Evolutionary conservation across 2,797 vertebrate species (phyloP).

Genomic region (Peromyscus attwateri): DNA sequence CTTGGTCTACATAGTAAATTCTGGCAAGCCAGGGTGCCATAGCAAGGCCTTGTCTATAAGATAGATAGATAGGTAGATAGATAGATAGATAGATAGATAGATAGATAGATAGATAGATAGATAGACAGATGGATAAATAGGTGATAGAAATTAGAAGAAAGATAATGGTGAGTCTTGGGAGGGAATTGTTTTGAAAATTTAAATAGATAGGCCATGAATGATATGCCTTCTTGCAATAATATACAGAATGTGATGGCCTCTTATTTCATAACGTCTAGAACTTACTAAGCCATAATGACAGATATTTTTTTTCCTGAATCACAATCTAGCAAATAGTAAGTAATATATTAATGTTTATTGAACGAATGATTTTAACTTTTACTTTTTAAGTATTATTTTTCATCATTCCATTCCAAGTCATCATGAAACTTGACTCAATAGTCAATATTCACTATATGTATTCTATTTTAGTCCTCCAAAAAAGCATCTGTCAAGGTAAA

Average conservation of each 20-base stretch:
- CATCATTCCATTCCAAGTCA: not conserved
- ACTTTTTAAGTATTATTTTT: constrained; percentile 18
- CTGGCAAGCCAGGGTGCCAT: not conserved
- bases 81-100: not conserved
- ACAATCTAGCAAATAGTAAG: not conserved
- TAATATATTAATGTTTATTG: constrained; percentile 8
- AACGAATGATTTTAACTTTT: constrained; percentile 18
- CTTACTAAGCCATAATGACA: not conserved
- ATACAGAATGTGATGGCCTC: not conserved
- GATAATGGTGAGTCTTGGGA: not conserved
- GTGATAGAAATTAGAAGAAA: not conserved
- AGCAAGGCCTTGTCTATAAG: not conserved
- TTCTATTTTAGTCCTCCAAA: not conserved
- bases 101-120: not conserved
- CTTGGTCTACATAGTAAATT: not conserved
- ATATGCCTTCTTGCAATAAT: not conserved
- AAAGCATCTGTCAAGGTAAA: not conserved
- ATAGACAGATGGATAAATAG: not conserved
- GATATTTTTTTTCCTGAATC: not conserved
- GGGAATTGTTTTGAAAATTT: constrained; percentile 7
- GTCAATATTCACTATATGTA: not conserved
- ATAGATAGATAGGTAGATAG: not conserved
- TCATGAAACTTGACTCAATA: not conserved
- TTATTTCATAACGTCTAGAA: not conserved
- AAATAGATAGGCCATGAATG: not conserved